phyloP scores from a whole-genome alignment of 2,797 vertebrate genomes.

The Yasuhikotakia modesta region DNA sequence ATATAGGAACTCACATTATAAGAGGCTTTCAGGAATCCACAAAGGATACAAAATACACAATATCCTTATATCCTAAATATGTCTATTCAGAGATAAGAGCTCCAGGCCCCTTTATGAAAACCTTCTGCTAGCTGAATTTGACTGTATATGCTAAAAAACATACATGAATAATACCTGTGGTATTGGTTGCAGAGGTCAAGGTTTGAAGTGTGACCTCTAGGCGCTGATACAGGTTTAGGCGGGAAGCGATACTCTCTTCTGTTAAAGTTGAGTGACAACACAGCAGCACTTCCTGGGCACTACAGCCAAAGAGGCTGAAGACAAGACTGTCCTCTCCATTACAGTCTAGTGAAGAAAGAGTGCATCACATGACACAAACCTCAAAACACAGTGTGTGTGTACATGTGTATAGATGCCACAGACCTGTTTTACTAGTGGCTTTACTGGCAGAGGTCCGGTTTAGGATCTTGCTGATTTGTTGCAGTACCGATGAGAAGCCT shows the following conservation, averaged over 20 bases:
- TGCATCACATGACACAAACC: background rate
- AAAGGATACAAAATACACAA: too few relatives aligned
- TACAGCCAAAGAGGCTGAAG: slow-evolving; percentile 78
- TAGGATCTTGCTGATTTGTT: slow-evolving; percentile 91
- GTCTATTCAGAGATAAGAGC: too few relatives aligned
- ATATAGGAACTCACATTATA: too few relatives aligned
- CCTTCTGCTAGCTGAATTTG: too few relatives aligned
- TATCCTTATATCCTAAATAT: too few relatives aligned
- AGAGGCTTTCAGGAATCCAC: too few relatives aligned
- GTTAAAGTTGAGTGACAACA: slow-evolving; percentile 81
- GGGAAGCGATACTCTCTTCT: slow-evolving; percentile 81
- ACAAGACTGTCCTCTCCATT: slow-evolving; percentile 76
- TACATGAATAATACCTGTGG: slow-evolving; percentile 72
- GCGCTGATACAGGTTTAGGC: slow-evolving; percentile 78
- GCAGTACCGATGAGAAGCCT: slow-evolving; percentile 87
- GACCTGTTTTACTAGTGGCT: slow-evolving; percentile 71
- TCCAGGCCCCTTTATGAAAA: too few relatives aligned
- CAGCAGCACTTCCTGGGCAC: slow-evolving; percentile 85
- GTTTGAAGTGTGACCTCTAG: slow-evolving; percentile 80
- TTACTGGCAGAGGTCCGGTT: slow-evolving; percentile 77
- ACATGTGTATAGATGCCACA: background rate
- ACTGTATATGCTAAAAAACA: background rate
- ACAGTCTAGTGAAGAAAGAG: slow-evolving; percentile 69
- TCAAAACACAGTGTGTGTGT: background rate
- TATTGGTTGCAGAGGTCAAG: slow-evolving; percentile 74